Evolutionary conservation across 2,888 invertebrate species (phyloP), one percentile per base, ranked within the genome.

Genomic region (Hypsopygia costalis): DNA sequence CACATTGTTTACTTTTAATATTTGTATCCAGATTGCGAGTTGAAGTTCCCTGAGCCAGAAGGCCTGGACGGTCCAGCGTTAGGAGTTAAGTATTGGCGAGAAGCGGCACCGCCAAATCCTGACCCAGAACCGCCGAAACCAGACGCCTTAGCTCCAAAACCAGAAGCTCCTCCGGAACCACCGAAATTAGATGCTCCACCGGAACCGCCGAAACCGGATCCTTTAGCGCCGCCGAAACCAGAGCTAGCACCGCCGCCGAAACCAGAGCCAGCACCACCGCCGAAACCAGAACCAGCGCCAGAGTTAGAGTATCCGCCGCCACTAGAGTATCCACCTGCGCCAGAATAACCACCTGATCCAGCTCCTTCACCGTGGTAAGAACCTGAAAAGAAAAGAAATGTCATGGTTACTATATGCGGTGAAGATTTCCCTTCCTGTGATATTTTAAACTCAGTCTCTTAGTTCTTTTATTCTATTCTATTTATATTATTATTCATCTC

Each of bases 51-150:
- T 27, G 72, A 73, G 6, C 85, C 86, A 0, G 81, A 76, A 0
- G 79, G 79, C 11, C 81, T 59, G 11, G 25, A 25, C 1, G 73
- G 55, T 0, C 80, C 85, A 41, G 80, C 73, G 49, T 79, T 82
- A 41, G 87, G 87, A 0, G 86, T 64, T 25, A 88, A 66, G 67
- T 88, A 88, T 44, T 88, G 87, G 34, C 87, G 81, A 11, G 86
- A 83, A 0, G 81, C 64, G 0, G 77, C 78, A 5, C 68, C 76
- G 29, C 73, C 70, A 44, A 71, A 69, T 5, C 54, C 44, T 10
- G 51, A 35, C 6, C 52, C 38, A 41, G 46, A 41, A 11, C 61
- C 48, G 39, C 56, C 51, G 48, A 51, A 49, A 28, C 48, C 11
- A 44, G 48, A 51, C 9, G 55, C 54, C 30, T 51, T 52, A 1